Conservation (phyloP, 1,140 invertebrate genomes). For the Calliopsis andreniformis region DNA sequence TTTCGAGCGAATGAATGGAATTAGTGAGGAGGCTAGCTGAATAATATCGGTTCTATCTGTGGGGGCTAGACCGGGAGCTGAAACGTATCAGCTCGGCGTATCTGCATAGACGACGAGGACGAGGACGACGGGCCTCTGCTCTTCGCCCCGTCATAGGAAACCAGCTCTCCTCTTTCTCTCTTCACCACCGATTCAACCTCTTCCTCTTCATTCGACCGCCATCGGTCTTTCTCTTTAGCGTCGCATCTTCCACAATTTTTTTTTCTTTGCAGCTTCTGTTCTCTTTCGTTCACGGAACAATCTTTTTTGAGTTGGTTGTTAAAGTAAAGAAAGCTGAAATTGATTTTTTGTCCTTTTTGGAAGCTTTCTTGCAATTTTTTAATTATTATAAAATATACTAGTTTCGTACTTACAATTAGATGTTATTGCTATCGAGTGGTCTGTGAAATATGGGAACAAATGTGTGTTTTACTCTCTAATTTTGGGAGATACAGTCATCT, state of each 20-base stretch:
- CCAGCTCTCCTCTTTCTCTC: constrained; percentile 60
- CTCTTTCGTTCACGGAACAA: no score
- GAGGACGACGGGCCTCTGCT: constrained; percentile 50
- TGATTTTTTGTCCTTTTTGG: no score
- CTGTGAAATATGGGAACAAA: no score
- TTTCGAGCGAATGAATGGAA: constrained; percentile 79
- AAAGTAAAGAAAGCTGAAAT: no score
- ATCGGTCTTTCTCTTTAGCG: not conserved
- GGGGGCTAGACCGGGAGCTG: constrained; percentile 77
- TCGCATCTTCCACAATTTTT: not conserved
- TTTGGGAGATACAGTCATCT: no score
- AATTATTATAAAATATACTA: no score
- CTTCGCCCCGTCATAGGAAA: constrained; percentile 58
- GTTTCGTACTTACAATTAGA: no score
- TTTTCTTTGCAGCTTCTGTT: no score
- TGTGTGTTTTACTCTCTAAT: no score
- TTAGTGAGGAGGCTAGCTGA: constrained; percentile 81
- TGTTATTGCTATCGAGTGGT: no score
- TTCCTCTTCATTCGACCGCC: constrained; percentile 52
- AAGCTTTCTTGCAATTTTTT: no score
- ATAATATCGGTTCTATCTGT: constrained; percentile 81
- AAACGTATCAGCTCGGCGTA: constrained; percentile 79
- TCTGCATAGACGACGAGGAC: constrained; percentile 78
- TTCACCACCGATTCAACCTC: constrained; percentile 53
- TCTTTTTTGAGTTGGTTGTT: no score